These are phyloP conservation scores for Cyanocitta stelleri DNA, from an alignment of 2,113 vertebrate genomes.

Conservation along the genomic window DNA sequence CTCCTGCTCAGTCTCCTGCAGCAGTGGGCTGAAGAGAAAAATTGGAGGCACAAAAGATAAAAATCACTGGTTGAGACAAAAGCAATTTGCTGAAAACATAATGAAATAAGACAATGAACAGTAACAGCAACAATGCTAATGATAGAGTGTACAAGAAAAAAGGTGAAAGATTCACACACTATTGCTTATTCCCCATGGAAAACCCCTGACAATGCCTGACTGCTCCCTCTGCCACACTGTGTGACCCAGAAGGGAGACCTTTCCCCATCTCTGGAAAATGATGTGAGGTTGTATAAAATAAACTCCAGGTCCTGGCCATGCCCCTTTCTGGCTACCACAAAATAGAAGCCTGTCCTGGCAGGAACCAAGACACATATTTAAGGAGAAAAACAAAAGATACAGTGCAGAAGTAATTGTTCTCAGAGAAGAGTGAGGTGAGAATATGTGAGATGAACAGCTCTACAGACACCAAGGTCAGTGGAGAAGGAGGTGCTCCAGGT, in stretches of 20 bases:
- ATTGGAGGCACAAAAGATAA: background rate
- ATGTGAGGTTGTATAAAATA: background rate
- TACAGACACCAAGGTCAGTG: background rate
- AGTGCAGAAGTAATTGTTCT: background rate
- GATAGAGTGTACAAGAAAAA: background rate
- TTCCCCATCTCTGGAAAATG: background rate
- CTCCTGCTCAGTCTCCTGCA: background rate
- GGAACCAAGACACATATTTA: background rate
- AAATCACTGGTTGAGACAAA: background rate
- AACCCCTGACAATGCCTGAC: too few relatives aligned
- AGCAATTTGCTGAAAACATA: background rate
- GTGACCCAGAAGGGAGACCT: background rate
- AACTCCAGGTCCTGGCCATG: background rate
- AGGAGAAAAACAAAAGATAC: background rate
- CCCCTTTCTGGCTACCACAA: background rate
- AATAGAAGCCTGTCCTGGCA: background rate
- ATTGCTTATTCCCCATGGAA: background rate
- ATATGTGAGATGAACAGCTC: background rate
- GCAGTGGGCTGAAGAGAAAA: background rate
- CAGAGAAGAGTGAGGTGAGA: rapidly evolving
- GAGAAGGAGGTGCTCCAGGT: background rate
- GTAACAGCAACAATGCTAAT: background rate
- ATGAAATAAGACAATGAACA: background rate
- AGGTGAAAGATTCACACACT: rapidly evolving
- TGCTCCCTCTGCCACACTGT: background rate